Base-by-base conservation (phyloP, 2,888 invertebrate genomes). In the Notocelia uddmanniana region DNA sequence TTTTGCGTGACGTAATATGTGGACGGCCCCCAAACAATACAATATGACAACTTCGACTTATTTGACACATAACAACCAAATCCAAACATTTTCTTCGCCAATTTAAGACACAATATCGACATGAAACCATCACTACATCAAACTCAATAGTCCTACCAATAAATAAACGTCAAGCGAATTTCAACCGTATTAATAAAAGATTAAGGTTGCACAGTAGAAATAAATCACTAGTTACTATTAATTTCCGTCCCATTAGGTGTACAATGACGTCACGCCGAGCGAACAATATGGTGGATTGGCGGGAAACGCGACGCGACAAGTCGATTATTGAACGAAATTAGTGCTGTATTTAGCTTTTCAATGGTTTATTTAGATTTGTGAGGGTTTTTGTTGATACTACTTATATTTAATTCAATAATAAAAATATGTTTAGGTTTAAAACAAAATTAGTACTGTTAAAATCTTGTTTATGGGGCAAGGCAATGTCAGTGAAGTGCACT, bases 201-300 rank as follows among this genome's bases (percentile, higher is more conserved):
- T 70, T 80, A 83, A 79, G 77, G 74, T 63, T 18, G 48, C 52
- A 37, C 71, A 72, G 63, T 74, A 66, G 71, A 76, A 64, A 74
- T 78, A 80, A 84, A 81, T 81, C 78, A 76, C 79, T 79, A 79
- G 83, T 84, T 86, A 90, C 89, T 89, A 90, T 87, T 88, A 88
- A 91, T 92, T 91, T 91, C 90, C 91, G 88, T 88, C 88, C 86
- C 86, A 89, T 90, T 89, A 87, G 83, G 72, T 75, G 76, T 79
- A 91, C 88, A 92, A 91, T 89, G 85, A 87, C 88, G 85, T 89
- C 90, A 90, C 80, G 85, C 79, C 75, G 87, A 79, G 82, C 80
- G 82, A 88, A 91, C 91, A 91, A 89, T 89, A 86, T 87, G 84
- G 83, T 79, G 83, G 76, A 81, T 84, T 86, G 87, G 86, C 85